Evolutionary conservation across 2,797 vertebrate genomes (phyloP).

Genomic region (Danio aesculapii): DNA sequence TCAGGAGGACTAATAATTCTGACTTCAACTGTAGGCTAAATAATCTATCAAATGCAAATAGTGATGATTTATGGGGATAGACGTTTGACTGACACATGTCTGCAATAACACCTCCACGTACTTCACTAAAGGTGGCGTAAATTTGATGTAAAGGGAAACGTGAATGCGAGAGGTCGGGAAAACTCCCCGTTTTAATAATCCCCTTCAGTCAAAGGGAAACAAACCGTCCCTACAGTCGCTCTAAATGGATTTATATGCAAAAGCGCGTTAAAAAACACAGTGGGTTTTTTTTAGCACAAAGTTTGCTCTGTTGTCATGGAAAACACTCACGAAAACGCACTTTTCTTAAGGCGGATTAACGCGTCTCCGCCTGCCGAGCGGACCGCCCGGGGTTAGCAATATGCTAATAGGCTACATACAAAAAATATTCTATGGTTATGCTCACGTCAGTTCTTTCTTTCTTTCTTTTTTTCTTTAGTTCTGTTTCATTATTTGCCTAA

Average conservation of each 20-base stretch:
- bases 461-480: too few relatives aligned
- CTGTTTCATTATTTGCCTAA: too few relatives aligned
- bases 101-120: not conserved
- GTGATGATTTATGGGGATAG: not conserved
- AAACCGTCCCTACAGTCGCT: slow-evolving; percentile 35
- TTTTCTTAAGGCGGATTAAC: slow-evolving; percentile 63
- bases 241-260: slow-evolving; percentile 62
- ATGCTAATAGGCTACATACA: slow-evolving; percentile 49
- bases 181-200: slow-evolving; percentile 5
- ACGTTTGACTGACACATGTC: slow-evolving; percentile 32
- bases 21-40: too few relatives aligned
- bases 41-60: too few relatives aligned
- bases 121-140: slow-evolving; percentile 51
- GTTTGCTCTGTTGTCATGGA: slow-evolving; percentile 60
- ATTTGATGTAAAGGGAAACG: slow-evolving; percentile 52
- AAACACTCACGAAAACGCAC: slow-evolving; percentile 50
- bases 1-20: too few relatives aligned
- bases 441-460: not conserved
- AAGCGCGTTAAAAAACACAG: slow-evolving; percentile 52
- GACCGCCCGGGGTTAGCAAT: slow-evolving; percentile 28
- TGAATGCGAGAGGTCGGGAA: slow-evolving; percentile 48
- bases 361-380: slow-evolving; percentile 39
- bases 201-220: slow-evolving; percentile 38
- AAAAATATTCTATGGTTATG: slow-evolving; percentile 10
- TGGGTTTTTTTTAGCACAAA: slow-evolving; percentile 46